Evolutionary conservation across 2,888 invertebrate genomes (phyloP).

Genomic region (Ormyrus nitidulus): DNA sequence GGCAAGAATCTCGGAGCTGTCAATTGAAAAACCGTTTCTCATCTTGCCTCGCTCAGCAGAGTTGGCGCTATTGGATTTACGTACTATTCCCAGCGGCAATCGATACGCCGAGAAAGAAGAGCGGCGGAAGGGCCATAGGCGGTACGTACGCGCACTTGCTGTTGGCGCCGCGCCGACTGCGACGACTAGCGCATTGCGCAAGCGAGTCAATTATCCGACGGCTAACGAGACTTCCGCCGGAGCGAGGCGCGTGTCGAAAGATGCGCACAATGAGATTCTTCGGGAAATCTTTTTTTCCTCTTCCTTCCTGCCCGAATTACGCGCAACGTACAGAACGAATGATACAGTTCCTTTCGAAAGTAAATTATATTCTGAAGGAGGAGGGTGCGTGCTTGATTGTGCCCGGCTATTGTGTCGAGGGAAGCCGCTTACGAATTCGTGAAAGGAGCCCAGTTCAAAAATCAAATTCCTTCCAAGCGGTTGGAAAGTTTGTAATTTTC

Average conservation of each 20-base stretch:
- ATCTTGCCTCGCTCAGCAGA: background rate
- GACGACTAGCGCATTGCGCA: slow-evolving; percentile 26
- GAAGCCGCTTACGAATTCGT: too few species aligned
- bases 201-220: slow-evolving; percentile 45
- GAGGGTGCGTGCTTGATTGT: too few species aligned
- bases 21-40: too few species aligned
- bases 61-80: background rate
- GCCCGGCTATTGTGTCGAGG: too few species aligned
- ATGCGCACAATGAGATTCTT: slow-evolving; percentile 38
- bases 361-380: background rate
- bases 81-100: slow-evolving; percentile 28
- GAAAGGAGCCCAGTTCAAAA: too few species aligned
- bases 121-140: slow-evolving; percentile 3
- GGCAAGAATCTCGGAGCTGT: background rate
- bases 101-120: slow-evolving; percentile 10
- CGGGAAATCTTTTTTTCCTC: slow-evolving; percentile 30
- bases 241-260: slow-evolving; percentile 39
- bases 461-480: too few species aligned
- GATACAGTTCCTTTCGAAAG: slow-evolving; percentile 6
- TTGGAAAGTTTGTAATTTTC: too few species aligned
- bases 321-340: background rate
- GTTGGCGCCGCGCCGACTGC: slow-evolving; percentile 3
- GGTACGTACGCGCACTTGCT: slow-evolving; percentile 6
- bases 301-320: slow-evolving; percentile 24
- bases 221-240: slow-evolving; percentile 49